phyloP scores from a whole-genome alignment of 2,113 vertebrate genomes.

The Antidorcas marsupialis region DNA sequence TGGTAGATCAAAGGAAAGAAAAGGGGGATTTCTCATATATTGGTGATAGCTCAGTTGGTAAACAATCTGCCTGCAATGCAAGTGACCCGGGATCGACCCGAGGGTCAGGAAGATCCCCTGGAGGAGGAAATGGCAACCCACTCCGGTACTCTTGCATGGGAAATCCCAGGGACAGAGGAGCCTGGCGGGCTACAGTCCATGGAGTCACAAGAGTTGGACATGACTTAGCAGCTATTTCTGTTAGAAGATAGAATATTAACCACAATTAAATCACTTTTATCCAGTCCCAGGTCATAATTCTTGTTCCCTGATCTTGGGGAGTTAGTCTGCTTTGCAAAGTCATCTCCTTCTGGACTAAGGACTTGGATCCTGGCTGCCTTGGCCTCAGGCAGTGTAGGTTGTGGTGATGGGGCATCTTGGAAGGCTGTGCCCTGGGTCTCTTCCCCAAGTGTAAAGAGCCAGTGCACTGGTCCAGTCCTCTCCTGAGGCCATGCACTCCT shows the following conservation, averaged over 20 bases:
- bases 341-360: neutral
- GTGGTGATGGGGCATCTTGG: too few relatives aligned
- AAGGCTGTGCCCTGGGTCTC: neutral
- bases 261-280: neutral
- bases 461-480: neutral
- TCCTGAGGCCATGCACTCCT: neutral
- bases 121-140: neutral
- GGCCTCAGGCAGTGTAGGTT: neutral
- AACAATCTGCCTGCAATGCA: neutral
- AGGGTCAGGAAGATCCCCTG: neutral
- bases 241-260: neutral
- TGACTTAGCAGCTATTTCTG: neutral
- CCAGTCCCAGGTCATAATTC: neutral
- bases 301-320: neutral
- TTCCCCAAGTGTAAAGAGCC: neutral
- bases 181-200: neutral
- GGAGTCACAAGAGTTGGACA: neutral
- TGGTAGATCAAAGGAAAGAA: neutral
- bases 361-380: neutral
- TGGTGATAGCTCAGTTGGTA: neutral
- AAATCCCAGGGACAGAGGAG: neutral
- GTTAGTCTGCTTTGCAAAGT: neutral
- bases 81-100: accelerated
- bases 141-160: neutral
- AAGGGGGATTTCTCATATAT: neutral